These are phyloP conservation scores for Geococcyx californianus DNA, from an alignment of 2,113 vertebrate species.

Conservation along the genomic window DNA sequence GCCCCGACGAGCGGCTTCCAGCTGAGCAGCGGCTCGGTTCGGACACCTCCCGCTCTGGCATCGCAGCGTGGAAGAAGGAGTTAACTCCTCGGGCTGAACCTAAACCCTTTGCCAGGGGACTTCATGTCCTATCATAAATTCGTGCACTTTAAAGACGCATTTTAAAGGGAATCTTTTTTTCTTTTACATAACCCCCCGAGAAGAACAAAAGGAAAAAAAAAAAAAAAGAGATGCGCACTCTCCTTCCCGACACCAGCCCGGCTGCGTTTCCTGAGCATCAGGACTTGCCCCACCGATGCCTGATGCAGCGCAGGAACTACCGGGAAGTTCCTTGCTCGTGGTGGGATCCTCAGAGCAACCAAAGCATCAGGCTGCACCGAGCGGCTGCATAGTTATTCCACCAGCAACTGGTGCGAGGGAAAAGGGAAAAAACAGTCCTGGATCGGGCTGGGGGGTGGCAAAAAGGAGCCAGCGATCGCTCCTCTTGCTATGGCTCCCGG, in stretches of 20 bases:
- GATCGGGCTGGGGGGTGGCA: background rate
- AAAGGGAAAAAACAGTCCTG: background rate
- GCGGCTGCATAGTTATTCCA: too few species aligned
- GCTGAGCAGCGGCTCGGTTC: background rate
- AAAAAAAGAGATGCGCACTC: background rate
- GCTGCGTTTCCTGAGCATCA: background rate
- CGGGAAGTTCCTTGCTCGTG: background rate
- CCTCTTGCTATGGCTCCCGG: background rate
- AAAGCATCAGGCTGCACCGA: background rate
- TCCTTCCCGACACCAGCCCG: background rate
- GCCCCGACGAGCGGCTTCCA: background rate
- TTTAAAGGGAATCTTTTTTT: background rate
- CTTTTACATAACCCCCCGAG: background rate
- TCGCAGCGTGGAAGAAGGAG: background rate
- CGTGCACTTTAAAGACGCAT: background rate
- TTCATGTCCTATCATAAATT: background rate
- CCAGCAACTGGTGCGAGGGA: background rate
- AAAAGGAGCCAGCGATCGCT: background rate
- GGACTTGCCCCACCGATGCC: background rate
- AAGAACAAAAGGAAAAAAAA: background rate
- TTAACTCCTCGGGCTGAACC: background rate
- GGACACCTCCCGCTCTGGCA: background rate
- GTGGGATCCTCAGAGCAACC: background rate
- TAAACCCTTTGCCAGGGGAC: background rate
- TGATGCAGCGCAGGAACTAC: background rate